Percentiles rank a stretch among this genome's conserved stretches.
Conservation (phyloP, 1,140 invertebrate species). For the Manduca sexta region DNA sequence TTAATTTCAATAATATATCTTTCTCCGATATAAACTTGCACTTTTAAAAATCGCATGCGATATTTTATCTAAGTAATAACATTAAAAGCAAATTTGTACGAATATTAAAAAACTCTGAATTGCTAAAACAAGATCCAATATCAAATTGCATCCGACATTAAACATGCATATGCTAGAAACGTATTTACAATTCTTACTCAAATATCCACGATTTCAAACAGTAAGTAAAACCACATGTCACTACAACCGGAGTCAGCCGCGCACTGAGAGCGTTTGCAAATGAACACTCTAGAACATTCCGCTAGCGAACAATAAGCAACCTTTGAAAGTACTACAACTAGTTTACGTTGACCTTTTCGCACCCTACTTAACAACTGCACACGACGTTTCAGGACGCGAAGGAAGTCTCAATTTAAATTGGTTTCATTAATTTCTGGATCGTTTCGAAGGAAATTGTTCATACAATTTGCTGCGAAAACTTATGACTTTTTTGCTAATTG, state of each 20-base stretch:
- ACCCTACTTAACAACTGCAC: not conserved
- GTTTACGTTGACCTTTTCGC: constrained; percentile 1
- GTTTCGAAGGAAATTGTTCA: not conserved
- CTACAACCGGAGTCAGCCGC: constrained; percentile 4
- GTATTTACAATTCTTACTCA: constrained; percentile 1
- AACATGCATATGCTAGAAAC: not conserved
- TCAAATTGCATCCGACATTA: no score
- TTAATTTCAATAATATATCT: no score
- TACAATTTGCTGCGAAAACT: not conserved
- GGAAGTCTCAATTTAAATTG: not conserved
- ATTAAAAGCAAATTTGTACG: no score
- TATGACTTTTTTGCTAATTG: not conserved
- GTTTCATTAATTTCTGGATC: not conserved
- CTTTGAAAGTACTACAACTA: constrained; percentile 22
- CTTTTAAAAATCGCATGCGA: no score
- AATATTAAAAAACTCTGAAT: no score
- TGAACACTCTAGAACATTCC: constrained; percentile 15
- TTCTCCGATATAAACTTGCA: no score
- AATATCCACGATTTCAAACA: no score
- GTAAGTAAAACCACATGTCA: constrained; percentile 2
- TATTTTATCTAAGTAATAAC: no score
- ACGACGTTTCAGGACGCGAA: not conserved
- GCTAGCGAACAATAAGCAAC: constrained; percentile 25
- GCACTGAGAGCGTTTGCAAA: constrained; percentile 11
- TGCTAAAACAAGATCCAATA: no score